phyloP scores from a whole-genome alignment of 2,113 vertebrate species.

The Brienomyrus brachyistius region DNA sequence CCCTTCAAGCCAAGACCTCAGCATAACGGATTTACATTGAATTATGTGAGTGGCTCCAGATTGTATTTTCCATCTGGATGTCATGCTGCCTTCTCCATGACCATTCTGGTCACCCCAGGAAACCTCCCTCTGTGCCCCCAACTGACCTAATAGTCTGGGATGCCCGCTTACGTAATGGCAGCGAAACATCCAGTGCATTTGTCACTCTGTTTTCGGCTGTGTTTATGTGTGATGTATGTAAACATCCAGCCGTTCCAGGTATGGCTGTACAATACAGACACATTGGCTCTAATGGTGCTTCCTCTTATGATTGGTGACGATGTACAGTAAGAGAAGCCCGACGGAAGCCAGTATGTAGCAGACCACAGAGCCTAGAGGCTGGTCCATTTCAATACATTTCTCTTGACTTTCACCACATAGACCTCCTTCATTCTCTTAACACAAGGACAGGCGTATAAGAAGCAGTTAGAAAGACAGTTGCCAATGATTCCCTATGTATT shows the following conservation, averaged over 20 bases:
- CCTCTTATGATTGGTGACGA: neutral
- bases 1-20: slow-evolving; percentile 17
- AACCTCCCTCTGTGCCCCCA: neutral
- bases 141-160: neutral
- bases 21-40: neutral
- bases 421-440: neutral
- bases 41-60: neutral
- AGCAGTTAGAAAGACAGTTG: neutral
- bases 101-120: neutral
- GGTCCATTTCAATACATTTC: slow-evolving; percentile 6
- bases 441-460: neutral
- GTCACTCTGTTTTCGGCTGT: neutral
- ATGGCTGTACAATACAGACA: neutral
- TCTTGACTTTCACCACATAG: neutral
- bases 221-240: neutral
- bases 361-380: neutral
- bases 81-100: neutral
- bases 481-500: neutral
- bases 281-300: neutral
- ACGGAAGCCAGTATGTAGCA: neutral
- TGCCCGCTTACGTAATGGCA: neutral
- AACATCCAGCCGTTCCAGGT: neutral
- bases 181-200: neutral
- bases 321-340: slow-evolving; percentile 7
- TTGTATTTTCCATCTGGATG: neutral